phyloP scores from a whole-genome alignment of 2,888 invertebrate genomes.

The Parasteatoda lunata region DNA sequence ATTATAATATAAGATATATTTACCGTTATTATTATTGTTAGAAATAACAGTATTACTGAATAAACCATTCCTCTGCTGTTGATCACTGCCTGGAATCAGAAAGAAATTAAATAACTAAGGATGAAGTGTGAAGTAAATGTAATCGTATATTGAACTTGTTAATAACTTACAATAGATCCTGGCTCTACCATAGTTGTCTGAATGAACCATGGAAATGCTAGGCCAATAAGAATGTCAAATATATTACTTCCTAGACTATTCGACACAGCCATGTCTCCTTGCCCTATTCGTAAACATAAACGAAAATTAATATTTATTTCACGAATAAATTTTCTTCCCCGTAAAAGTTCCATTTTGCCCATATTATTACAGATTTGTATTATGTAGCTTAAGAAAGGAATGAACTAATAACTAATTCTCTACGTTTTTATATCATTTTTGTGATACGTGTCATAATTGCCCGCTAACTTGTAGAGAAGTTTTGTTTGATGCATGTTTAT shows the following conservation, averaged over 20 bases:
- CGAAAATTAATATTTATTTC: too few relatives aligned
- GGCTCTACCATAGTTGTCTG: slow-evolving; percentile 72
- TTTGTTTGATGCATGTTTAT: too few relatives aligned
- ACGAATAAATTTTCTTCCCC: not conserved
- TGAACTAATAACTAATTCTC: too few relatives aligned
- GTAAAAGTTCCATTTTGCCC: too few relatives aligned
- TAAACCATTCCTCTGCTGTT: slow-evolving; percentile 75
- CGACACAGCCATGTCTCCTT: slow-evolving; percentile 75
- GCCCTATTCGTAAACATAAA: slow-evolving; percentile 66
- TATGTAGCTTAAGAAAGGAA: too few relatives aligned
- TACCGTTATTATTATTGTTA: slow-evolving; percentile 73
- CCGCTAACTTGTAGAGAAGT: too few relatives aligned
- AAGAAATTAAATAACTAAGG: slow-evolving; percentile 14
- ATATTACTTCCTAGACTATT: slow-evolving; percentile 75
- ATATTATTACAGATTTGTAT: too few relatives aligned
- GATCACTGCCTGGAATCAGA: slow-evolving; percentile 70
- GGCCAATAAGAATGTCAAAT: slow-evolving; percentile 75
- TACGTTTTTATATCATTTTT: too few relatives aligned
- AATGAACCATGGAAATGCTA: slow-evolving; percentile 75
- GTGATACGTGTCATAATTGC: too few relatives aligned
- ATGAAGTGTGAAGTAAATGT: not conserved
- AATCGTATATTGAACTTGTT: not conserved
- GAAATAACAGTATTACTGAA: slow-evolving; percentile 74
- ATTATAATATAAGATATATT: slow-evolving; percentile 28
- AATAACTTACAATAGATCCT: slow-evolving; percentile 68